Conservation (phyloP, 2,113 vertebrate species). For the Petaurus breviceps region DNA sequence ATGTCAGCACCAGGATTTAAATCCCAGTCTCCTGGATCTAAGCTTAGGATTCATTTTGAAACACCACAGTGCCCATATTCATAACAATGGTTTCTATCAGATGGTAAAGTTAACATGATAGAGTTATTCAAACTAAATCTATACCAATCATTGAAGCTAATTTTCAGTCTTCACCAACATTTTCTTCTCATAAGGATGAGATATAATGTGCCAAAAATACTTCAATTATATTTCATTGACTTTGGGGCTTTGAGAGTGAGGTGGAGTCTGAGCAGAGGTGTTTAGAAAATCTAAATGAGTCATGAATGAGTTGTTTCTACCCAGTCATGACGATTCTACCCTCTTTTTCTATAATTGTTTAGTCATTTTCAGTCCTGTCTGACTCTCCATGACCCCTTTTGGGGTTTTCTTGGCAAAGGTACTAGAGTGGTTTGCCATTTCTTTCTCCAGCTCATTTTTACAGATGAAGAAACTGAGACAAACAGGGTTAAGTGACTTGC, state of each 20-base stretch:
- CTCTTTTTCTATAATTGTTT: too few species aligned
- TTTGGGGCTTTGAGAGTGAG: not conserved
- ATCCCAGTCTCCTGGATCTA: not conserved
- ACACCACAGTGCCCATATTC: too few species aligned
- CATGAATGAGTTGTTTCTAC: not conserved
- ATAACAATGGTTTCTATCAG: not conserved
- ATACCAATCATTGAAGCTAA: conserved; percentile 1
- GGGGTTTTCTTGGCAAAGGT: too few species aligned
- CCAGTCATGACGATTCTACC: not conserved
- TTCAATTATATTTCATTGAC: not conserved
- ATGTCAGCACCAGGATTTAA: not conserved
- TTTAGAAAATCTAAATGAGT: not conserved
- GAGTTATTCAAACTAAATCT: conserved; percentile 9
- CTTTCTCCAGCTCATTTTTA: too few species aligned
- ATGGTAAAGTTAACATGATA: not conserved
- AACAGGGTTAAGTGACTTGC: too few species aligned
- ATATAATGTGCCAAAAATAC: too few species aligned
- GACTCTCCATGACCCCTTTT: too few species aligned
- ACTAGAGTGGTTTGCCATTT: too few species aligned
- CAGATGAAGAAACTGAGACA: too few species aligned
- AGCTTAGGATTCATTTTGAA: too few species aligned
- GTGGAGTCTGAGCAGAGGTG: not conserved
- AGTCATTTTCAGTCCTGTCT: too few species aligned
- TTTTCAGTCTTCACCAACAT: not conserved
- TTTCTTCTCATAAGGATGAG: not conserved